Conservation (phyloP, 1,140 invertebrate species). For the Hypothenemus hampei region DNA sequence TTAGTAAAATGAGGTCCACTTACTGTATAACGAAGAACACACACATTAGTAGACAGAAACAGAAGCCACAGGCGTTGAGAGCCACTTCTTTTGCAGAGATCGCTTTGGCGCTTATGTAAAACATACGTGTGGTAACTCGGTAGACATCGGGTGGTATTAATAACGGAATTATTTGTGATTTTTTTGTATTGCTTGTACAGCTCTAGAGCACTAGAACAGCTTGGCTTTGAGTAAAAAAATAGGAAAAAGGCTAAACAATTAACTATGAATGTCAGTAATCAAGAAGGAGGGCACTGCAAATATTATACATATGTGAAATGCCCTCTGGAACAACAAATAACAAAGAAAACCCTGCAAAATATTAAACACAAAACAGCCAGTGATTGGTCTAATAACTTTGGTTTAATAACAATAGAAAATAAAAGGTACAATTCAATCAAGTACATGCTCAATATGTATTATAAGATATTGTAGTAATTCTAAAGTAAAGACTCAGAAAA, state of each 20-base stretch:
- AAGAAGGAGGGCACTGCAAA: no score
- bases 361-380: slow-evolving; percentile 36
- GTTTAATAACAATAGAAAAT: slow-evolving; percentile 46
- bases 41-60: slow-evolving; percentile 44
- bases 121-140: slow-evolving; percentile 30
- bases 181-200: slow-evolving; percentile 29
- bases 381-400: slow-evolving; percentile 43
- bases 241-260: slow-evolving; percentile 24
- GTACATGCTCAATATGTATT: slow-evolving; percentile 42
- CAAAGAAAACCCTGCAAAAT: slow-evolving; percentile 32
- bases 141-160: slow-evolving; percentile 37
- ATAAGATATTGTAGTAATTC: slow-evolving; percentile 35
- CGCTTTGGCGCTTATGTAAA: slow-evolving; percentile 11
- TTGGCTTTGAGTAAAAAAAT: slow-evolving; percentile 21
- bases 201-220: slow-evolving; percentile 36
- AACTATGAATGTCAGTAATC: slow-evolving; percentile 10
- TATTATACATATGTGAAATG: no score
- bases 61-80: slow-evolving; percentile 40
- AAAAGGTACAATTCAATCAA: slow-evolving; percentile 44
- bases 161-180: slow-evolving; percentile 24
- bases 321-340: no score
- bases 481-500: slow-evolving; percentile 36
- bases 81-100: slow-evolving; percentile 27
- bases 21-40: slow-evolving; percentile 44
- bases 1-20: slow-evolving; percentile 41